These are phyloP conservation scores for Eueides isabella DNA, from an alignment of 1,140 invertebrate species.

Conservation along the genomic window DNA sequence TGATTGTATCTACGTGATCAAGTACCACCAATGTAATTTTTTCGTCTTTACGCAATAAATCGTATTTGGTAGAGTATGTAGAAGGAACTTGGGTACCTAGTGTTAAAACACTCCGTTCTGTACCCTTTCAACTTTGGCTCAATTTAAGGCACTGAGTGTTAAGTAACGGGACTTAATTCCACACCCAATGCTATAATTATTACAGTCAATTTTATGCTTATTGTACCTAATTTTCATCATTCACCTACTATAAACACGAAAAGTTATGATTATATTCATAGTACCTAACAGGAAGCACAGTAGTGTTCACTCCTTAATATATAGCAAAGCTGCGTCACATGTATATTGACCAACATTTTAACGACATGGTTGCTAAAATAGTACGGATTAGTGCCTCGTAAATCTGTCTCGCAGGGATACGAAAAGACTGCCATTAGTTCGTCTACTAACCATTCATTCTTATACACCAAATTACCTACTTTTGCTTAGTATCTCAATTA, in stretches of 20 bases:
- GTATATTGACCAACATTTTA: conserved; percentile 17
- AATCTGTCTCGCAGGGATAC: conserved; percentile 60
- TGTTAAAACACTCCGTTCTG: too few species aligned
- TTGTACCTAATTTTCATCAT: too few species aligned
- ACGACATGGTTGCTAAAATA: conserved; percentile 48
- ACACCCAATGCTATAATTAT: too few species aligned
- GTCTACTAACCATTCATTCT: conserved; percentile 46
- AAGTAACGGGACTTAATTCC: too few species aligned
- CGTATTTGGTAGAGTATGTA: too few species aligned
- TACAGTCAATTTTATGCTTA: too few species aligned
- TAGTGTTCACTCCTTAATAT: not conserved
- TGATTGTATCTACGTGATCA: too few species aligned
- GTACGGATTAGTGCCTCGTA: conserved; percentile 60
- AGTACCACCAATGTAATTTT: too few species aligned
- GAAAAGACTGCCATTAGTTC: conserved; percentile 49
- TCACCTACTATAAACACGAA: not conserved
- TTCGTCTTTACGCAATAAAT: too few species aligned
- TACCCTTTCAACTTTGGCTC: too few species aligned
- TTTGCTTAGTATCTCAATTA: conserved; percentile 36
- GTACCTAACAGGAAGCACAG: not conserved
- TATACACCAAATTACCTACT: conserved; percentile 32
- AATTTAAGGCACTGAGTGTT: too few species aligned
- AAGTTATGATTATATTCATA: not conserved
- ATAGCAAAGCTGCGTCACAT: not conserved
- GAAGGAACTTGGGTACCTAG: too few species aligned